These are phyloP conservation scores for Erynnis tages DNA, from an alignment of 2,888 invertebrate species.

Conservation along the genomic window DNA sequence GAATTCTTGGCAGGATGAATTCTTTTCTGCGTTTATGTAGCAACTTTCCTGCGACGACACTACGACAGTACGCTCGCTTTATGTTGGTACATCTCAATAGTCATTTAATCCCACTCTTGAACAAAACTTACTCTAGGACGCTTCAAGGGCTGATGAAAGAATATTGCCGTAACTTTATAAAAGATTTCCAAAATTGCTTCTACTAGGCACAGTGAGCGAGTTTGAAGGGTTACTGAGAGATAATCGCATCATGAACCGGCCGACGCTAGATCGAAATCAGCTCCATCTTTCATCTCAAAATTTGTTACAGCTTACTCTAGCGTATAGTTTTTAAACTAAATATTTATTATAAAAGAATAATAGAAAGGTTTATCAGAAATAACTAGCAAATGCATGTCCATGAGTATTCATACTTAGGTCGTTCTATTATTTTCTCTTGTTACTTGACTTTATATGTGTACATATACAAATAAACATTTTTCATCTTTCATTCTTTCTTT, in stretches of 20 bases:
- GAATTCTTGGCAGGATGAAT: slow-evolving; percentile 3
- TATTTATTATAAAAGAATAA: too few relatives aligned
- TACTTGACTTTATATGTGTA: too few relatives aligned
- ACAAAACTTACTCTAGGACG: background rate
- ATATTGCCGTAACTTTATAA: background rate
- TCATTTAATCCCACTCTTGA: background rate
- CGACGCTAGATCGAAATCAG: background rate
- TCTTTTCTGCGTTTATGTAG: background rate
- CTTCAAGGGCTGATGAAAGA: too few relatives aligned
- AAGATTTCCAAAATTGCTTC: slow-evolving; percentile 11
- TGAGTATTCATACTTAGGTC: too few relatives aligned
- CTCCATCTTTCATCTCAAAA: slow-evolving; percentile 10
- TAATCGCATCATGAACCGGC: slow-evolving; percentile 7
- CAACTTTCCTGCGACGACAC: slow-evolving; percentile 1
- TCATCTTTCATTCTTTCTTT: too few relatives aligned
- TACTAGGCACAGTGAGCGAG: slow-evolving; percentile 2
- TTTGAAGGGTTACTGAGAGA: slow-evolving; percentile 20
- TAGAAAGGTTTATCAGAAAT: too few relatives aligned
- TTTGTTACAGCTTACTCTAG: background rate
- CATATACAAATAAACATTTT: too few relatives aligned
- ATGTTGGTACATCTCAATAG: background rate
- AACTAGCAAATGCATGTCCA: too few relatives aligned
- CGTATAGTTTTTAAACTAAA: slow-evolving; percentile 8
- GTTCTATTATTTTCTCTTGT: too few relatives aligned
- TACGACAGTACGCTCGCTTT: background rate